phyloP scores from a whole-genome alignment of 1,140 invertebrate genomes.

The Pseudomyrmex flavicornis region DNA sequence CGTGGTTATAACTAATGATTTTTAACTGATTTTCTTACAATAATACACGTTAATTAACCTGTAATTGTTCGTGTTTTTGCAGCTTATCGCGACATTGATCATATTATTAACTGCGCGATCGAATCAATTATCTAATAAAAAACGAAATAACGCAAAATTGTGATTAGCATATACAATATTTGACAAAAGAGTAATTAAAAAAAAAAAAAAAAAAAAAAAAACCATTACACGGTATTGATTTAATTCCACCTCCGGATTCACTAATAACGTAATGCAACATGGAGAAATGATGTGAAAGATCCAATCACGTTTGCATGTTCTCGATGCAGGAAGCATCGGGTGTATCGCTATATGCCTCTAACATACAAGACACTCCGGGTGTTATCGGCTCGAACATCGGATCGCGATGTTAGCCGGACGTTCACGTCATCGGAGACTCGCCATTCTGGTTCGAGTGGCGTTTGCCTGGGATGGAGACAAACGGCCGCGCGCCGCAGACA shows the following conservation, averaged over 20 bases:
- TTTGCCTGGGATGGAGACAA: constrained; percentile 71
- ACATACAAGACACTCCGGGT: not conserved
- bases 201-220: not conserved
- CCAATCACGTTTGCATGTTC: constrained; percentile 23
- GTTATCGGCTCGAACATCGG: constrained; percentile 31
- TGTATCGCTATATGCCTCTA: constrained; percentile 8
- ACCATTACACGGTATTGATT: not conserved
- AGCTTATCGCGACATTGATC: constrained; percentile 5
- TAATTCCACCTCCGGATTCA: not conserved
- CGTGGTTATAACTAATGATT: not conserved
- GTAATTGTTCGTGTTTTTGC: not conserved
- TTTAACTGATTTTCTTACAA: not conserved
- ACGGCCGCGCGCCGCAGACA: constrained; percentile 58
- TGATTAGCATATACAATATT: not conserved
- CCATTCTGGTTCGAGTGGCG: constrained; percentile 63
- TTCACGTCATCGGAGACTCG: constrained; percentile 44
- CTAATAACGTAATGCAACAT: constrained; percentile 8
- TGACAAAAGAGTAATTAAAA: not conserved
- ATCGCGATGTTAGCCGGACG: constrained; percentile 56
- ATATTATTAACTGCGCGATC: not conserved
- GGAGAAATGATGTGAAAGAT: not conserved
- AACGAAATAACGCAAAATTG: not conserved
- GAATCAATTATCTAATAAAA: no score
- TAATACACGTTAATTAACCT: not conserved
- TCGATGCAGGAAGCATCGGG: constrained; percentile 5